Evolutionary conservation across 2,113 vertebrate genomes (phyloP), one percentile per base, ranked within the genome.

Genomic region (Pungitius pungitius): DNA sequence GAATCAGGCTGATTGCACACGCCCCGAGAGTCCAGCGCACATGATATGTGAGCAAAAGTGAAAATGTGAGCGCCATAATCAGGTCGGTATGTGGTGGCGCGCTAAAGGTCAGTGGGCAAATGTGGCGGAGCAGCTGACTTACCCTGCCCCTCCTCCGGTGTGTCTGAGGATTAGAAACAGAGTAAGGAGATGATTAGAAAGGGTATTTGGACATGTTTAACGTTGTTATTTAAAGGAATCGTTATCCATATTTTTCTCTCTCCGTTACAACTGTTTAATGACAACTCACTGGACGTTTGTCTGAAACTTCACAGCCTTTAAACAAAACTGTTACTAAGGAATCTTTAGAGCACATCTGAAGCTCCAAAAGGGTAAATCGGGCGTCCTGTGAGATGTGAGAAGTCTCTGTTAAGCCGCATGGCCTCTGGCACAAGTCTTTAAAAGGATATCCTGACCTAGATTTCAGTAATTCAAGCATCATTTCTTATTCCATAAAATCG

Each of bases 51-150:
- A 61, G 76, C 58, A 80, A 74, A 83, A 60, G 85, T 87, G 88
- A 85, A 83, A 88, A 89, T 62, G 85, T 75, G 86, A 81, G 61
- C 66, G 59, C 78, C 54, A 65, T 86, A 66, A 87, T 81, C 80
- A 66, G 26, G 55, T 76, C 37, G 45, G 51, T 49, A 63, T 30
- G 81, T 69, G 86, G 81, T 83, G 55, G 56, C 69, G 22, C 7
- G 72, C 37, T 56, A 65, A 82, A 88, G 86, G 85, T 86, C 73
- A 84, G 59, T 17, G n/a, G 58, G 14, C 33, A 66, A 60, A 64
- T 17, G 77, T 1, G 33, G 55, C 45, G 56, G 40, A 70, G 69
- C 40, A 43, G 85, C 60, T 81, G 61, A 90, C 91, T 90, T 84
- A 92, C 90, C 91, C 42, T 63, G 68, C 26, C 74, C 86, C 26